These are phyloP conservation scores for Athalia cordata DNA, from an alignment of 2,888 invertebrate genomes.

Conservation along the genomic window DNA sequence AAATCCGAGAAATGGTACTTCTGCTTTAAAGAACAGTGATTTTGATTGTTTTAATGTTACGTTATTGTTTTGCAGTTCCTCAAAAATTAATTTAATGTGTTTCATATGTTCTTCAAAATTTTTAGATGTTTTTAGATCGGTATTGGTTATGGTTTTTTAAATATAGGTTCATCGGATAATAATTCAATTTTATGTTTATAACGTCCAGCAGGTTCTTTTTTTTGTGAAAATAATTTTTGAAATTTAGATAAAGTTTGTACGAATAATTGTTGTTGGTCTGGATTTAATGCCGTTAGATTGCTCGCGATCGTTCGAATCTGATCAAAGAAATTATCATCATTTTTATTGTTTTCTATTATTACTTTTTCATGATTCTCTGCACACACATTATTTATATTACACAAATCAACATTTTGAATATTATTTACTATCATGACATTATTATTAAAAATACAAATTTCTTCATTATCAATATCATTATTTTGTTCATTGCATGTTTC, in stretches of 20 bases:
- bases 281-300: slow-evolving; percentile 43
- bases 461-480: slow-evolving; percentile 9
- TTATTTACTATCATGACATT: slow-evolving; percentile 7
- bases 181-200: slow-evolving; percentile 58
- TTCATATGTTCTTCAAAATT: slow-evolving; percentile 53
- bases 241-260: slow-evolving; percentile 40
- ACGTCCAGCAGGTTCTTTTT: slow-evolving; percentile 52
- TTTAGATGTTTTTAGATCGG: slow-evolving; percentile 58
- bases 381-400: background rate
- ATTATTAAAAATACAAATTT: background rate
- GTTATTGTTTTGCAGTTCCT: slow-evolving; percentile 49
- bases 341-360: background rate
- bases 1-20: slow-evolving; percentile 55
- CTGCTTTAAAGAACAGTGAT: slow-evolving; percentile 51
- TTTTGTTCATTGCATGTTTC: background rate
- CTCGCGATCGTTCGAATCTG: slow-evolving; percentile 43
- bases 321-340: slow-evolving; percentile 37
- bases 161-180: slow-evolving; percentile 51
- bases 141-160: slow-evolving; percentile 59
- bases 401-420: background rate
- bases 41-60: slow-evolving; percentile 58
- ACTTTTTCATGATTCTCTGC: background rate
- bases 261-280: background rate
- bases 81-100: slow-evolving; percentile 53
- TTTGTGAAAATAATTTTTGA: slow-evolving; percentile 51